Conservation (phyloP, 2,888 invertebrate genomes). For the Tetanocera ferruginea region DNA sequence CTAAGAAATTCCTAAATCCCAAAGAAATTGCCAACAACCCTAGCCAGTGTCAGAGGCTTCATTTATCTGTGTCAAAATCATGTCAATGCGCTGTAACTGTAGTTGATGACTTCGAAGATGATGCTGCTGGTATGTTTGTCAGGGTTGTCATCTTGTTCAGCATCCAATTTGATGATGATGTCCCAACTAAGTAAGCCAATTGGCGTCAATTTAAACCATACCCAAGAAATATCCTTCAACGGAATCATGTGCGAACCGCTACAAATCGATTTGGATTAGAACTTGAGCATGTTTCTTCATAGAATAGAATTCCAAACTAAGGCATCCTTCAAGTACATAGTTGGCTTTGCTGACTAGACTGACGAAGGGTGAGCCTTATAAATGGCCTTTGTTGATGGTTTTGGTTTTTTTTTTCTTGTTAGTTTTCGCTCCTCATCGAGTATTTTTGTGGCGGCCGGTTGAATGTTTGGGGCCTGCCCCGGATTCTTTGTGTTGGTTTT, state of each 20-base stretch:
- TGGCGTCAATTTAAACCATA: conserved; percentile 12
- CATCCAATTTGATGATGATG: background rate
- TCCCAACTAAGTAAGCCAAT: conserved; percentile 12
- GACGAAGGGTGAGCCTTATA: no score
- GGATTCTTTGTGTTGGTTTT: background rate
- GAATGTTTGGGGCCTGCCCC: background rate
- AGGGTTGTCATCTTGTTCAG: background rate
- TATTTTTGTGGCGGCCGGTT: background rate
- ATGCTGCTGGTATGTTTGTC: background rate
- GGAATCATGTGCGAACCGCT: conserved; percentile 23
- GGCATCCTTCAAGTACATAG: no score
- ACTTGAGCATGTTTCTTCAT: no score
- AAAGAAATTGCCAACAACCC: conserved; percentile 12
- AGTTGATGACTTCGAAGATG: background rate
- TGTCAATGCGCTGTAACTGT: background rate
- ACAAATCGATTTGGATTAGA: conserved; percentile 10
- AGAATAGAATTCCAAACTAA: no score
- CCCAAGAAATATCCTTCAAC: background rate
- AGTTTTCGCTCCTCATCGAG: background rate
- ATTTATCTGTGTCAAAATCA: conserved; percentile 31
- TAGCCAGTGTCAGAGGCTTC: conserved; percentile 21
- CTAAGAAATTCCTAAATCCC: background rate
- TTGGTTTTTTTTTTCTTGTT: background rate
- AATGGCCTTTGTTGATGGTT: background rate
- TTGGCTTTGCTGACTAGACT: no score